These are phyloP conservation scores for Otolemur garnettii DNA, from an alignment of 2,113 vertebrate species.

Conservation along the genomic window DNA sequence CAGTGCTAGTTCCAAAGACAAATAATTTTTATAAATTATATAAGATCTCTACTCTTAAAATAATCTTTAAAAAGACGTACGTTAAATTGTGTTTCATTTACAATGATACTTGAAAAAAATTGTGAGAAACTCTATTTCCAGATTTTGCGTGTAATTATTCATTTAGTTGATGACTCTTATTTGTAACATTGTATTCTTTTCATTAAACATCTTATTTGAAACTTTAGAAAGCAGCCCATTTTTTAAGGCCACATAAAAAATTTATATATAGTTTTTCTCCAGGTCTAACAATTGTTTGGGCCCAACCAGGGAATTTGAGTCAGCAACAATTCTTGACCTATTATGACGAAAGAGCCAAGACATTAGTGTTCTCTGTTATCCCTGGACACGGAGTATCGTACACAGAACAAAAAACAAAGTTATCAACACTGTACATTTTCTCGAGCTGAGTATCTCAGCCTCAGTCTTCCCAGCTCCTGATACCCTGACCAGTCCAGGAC, in stretches of 20 bases:
- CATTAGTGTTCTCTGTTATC: background rate
- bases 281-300: background rate
- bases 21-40: background rate
- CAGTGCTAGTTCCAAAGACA: background rate
- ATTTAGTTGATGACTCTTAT: constrained; percentile 46
- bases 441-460: background rate
- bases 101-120: background rate
- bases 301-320: background rate
- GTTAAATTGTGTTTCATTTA: background rate
- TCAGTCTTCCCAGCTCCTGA: background rate
- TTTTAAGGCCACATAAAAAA: background rate
- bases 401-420: background rate
- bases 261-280: background rate
- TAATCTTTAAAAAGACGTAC: background rate
- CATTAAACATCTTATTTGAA: rapidly evolving
- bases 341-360: background rate
- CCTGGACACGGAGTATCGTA: background rate
- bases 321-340: background rate
- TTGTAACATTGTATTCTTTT: background rate
- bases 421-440: background rate
- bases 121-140: background rate
- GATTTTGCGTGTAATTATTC: background rate
- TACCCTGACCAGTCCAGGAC: background rate
- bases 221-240: background rate
- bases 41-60: background rate